Conservation (phyloP, 2,888 invertebrate species). For the Nomada fabriciana region DNA sequence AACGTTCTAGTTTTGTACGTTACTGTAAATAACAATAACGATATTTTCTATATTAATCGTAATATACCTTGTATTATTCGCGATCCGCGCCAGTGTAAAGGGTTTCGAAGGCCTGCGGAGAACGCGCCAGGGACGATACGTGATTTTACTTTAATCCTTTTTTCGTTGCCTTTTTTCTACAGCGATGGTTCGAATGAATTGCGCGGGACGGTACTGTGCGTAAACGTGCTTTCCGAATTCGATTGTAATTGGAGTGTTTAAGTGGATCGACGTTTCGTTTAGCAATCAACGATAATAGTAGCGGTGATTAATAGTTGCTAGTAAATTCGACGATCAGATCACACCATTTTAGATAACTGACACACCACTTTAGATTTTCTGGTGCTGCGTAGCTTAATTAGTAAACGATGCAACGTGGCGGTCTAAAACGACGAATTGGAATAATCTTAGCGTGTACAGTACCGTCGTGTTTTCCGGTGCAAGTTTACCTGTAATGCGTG, state of each 20-base stretch:
- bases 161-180: background rate
- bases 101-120: slow-evolving; percentile 19
- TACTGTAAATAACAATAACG: slow-evolving; percentile 57
- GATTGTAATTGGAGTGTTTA: background rate
- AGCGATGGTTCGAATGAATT: background rate
- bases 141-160: background rate
- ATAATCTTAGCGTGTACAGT: background rate
- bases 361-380: too few species aligned
- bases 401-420: background rate
- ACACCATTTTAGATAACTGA: too few species aligned
- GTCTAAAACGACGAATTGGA: background rate
- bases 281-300: too few species aligned
- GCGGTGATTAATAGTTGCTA: too few species aligned
- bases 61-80: slow-evolving; percentile 43
- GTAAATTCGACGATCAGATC: background rate
- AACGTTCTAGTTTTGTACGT: slow-evolving; percentile 61
- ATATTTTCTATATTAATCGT: slow-evolving; percentile 60
- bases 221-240: background rate
- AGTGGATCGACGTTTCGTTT: background rate
- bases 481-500: background rate
- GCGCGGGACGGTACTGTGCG: slow-evolving; percentile 14
- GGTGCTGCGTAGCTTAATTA: background rate
- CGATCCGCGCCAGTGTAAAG: slow-evolving; percentile 47
- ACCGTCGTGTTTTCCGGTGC: background rate
- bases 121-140: slow-evolving; percentile 21